phyloP scores from a whole-genome alignment of 1,140 invertebrate genomes.

The Danaus plexippus region DNA sequence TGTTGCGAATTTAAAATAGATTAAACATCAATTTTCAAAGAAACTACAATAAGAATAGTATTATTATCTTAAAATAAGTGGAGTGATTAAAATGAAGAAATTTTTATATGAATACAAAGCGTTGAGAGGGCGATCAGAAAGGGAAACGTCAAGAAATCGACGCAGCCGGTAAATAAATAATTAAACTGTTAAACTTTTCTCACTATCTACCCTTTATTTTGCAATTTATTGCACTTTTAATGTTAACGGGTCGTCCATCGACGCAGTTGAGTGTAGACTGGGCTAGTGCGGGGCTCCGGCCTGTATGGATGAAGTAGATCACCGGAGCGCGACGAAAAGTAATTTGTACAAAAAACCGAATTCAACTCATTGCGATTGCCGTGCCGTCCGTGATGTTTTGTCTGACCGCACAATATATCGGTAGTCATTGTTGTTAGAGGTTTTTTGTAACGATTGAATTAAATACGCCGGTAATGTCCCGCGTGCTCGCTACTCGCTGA shows the following conservation, averaged over 20 bases:
- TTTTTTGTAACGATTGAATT: conserved; percentile 52
- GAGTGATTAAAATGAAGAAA: conserved; percentile 46
- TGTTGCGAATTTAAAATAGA: too few relatives aligned
- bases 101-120: conserved; percentile 60
- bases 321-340: conserved; percentile 69
- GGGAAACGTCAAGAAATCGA: conserved; percentile 31
- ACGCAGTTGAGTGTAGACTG: conserved; percentile 21
- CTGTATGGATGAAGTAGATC: conserved; percentile 64
- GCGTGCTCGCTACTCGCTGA: conserved; percentile 34
- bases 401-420: conserved; percentile 69
- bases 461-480: conserved; percentile 64
- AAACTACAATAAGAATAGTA: conserved; percentile 2
- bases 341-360: conserved; percentile 71
- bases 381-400: conserved; percentile 68
- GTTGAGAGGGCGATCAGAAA: conserved; percentile 30
- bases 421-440: conserved; percentile 63
- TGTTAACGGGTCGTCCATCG: conserved; percentile 5
- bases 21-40: too few relatives aligned
- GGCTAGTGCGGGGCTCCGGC: conserved; percentile 38
- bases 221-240: conserved; percentile 6
- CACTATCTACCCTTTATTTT: conserved; percentile 6
- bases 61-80: conserved; percentile 7
- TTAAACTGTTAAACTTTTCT: conserved; percentile 3
- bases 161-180: conserved; percentile 35
- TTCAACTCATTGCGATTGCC: conserved; percentile 66